Base-by-base conservation (phyloP, 2,113 vertebrate species). In the Aptenodytes forsteri region DNA sequence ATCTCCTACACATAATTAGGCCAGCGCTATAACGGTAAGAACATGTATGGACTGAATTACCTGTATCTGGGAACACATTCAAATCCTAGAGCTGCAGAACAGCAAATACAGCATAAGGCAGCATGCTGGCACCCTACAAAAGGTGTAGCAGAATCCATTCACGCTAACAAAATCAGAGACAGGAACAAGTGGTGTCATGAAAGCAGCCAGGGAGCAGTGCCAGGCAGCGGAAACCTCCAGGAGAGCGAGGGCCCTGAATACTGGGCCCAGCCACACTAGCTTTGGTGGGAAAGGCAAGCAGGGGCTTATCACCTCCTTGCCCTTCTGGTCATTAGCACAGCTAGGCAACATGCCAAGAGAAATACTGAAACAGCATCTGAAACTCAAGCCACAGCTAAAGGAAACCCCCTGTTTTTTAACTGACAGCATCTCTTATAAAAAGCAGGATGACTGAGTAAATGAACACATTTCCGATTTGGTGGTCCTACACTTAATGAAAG, bases 231-330 rank as follows among this genome's bases (percentile, higher is more conserved):
- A 79, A 49, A 58, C 5, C 23, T 11, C 26, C 25, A 67, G 55
- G 14, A 84, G 7, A 59, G 30, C 0, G 0, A 70, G 26, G 21
- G 29, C 6, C 46, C 16, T 34, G 23, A 76, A 44, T 0, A 5
- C 19, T 11, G 26, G 30, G 52, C 20, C 11, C 38, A 70, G 65
- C 13, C 46, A 83, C 34, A 26, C 30, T 6, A 20, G 4, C 17
- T 2, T 7, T 0, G 0, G 34, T 44, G 7, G 30, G 25, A 66
- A 87, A 79, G 12, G 61, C 36, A 87, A 52, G 38, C 18, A 85
- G 38, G 8, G 72, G 21, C 16, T 83, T 34, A 66, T 59, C 29
- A 29, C 16, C 54, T 67, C 25, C 25, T 58, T 42, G 46, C 18
- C 40, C 8, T 82, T 84, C 25, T 38, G 42, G 70, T 38, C 44